Evolutionary conservation across 2,797 vertebrate genomes (phyloP), one percentile per base, ranked within the genome.

Genomic region (Hirundo rustica): DNA sequence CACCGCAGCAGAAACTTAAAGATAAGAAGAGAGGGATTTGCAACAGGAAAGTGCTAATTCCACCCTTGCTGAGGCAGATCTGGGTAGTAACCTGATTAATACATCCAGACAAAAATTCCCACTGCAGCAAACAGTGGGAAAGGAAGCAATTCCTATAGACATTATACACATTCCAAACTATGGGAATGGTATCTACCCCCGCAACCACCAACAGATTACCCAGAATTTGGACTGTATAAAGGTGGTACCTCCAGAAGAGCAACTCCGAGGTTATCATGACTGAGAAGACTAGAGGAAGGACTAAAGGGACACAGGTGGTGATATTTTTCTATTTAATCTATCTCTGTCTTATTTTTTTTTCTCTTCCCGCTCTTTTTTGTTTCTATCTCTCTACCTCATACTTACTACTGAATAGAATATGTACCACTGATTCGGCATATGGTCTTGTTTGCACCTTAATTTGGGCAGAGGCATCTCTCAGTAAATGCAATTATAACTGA

Each of bases 91-190:
- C 10, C 22, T 68, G 15, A 14, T 58, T 68, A 40, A 12, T 22
- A 13, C 11, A 50, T 15, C 10, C 23, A 38, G 38, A 38, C 38
- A 48, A 58, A 23, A 58, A 34, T 34, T 50, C 18, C 54, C 25
- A 9, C 29, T 22, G 29, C 0, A 0, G 8, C 15, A 79, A 58
- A 80, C 2, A 0, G 5, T 58, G 2, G 4, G 11, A 67, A 67
- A 23, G 8, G 53, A 50, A 40, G 14, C 42, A 48, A 40, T 29
- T 58, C 13, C 21, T 80, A 29, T 20, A 26, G 4, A 38, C 12
- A 19, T n/a, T 58, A 10, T 15, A 23, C 4, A 34, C 30, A 34
- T 34, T 10, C 30, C 13, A 50, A 19, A 42, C 22, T 10, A 19
- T 4, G 25, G 25, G 16, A 34, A 58, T 0, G 0, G 23, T 42